Evolutionary conservation across 2,113 vertebrate species (phyloP), one percentile per base, ranked within the genome.

Genomic region (Tursiops truncatus): DNA sequence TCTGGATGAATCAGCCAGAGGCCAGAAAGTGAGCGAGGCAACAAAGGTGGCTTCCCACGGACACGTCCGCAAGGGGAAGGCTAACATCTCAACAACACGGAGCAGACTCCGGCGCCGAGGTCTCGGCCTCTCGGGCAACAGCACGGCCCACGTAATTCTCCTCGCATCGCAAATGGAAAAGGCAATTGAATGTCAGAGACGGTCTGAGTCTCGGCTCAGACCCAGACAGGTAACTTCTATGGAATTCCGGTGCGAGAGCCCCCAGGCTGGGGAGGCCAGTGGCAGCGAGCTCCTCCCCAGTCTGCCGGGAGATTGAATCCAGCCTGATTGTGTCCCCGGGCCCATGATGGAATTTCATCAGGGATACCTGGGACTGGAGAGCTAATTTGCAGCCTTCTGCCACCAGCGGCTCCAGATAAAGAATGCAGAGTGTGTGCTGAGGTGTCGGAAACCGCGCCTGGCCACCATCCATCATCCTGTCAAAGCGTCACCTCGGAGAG

Each of bases 171-270:
- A 97, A 98, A 98, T 97, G 96, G 98, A 94, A 91, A 97, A 98
- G 98, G 98, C 98, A 98, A 98, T 97, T 96, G 98, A 96, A 97
- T 98, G 98, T 98, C 98, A 97, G 97, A 98, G 98, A 70, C 44
- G 33, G 98, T 97, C 97, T 92, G 68, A 58, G 95, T 97, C 98
- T 97, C 95, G 50, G 79, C 97, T 97, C 97, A 97, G 98, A 97
- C 87, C 87, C n/a, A 38, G n/a, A 26, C 1, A 1, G 33, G 65
- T 23, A 93, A 87, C 98, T 98, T 87, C 76, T 98, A 98, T 33
- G 96, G 98, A 98, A 98, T 97, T 98, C 98, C 63, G 5, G 95
- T 71, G 97, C 0, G 0, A 97, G 98, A 97, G 98, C 98, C 98
- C 95, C 94, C 2, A n/a, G 96, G 76, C 53, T 53, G 53, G 15